Percentiles rank a stretch among this genome's conserved stretches.
These are phyloP conservation scores for Eupleurogrammus muticus DNA, from an alignment of 2,797 vertebrate genomes.

Conservation along the genomic window DNA sequence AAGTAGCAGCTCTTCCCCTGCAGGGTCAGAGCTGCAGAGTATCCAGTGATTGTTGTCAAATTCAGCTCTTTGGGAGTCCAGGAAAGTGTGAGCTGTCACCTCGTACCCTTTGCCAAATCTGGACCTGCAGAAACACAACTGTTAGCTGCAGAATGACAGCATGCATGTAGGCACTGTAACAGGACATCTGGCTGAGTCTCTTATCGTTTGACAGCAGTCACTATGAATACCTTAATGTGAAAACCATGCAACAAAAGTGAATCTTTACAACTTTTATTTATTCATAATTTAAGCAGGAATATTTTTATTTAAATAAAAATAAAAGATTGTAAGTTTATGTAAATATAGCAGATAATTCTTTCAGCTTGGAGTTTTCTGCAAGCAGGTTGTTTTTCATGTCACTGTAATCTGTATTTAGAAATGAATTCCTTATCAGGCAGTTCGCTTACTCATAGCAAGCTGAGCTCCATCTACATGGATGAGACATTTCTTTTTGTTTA, in stretches of 20 bases:
- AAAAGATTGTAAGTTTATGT: not conserved
- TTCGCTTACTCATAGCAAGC: not conserved
- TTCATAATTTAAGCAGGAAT: not conserved
- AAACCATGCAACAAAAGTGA: not conserved
- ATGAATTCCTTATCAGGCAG: not conserved
- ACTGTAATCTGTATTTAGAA: not conserved
- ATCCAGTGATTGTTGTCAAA: slow-evolving; percentile 91
- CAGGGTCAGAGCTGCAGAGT: slow-evolving; percentile 85
- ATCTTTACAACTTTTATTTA: not conserved
- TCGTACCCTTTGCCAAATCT: slow-evolving; percentile 90
- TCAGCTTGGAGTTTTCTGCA: not conserved
- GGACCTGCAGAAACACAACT: slow-evolving; percentile 81
- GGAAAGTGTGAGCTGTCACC: slow-evolving; percentile 88
- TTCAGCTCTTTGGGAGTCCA: slow-evolving; percentile 89
- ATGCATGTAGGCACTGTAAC: not conserved
- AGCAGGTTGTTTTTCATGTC: not conserved
- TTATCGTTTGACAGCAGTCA: not conserved
- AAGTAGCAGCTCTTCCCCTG: slow-evolving; percentile 58
- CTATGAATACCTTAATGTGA: not conserved
- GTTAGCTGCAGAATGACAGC: slow-evolving; percentile 14
- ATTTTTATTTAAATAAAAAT: not conserved
- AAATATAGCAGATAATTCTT: not conserved
- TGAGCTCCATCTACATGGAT: not conserved
- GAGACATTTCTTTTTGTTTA: not conserved
- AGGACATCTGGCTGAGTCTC: slow-evolving; percentile 3